Conservation (phyloP, 2,113 vertebrate species). For the Plecturocebus donacophilus region DNA sequence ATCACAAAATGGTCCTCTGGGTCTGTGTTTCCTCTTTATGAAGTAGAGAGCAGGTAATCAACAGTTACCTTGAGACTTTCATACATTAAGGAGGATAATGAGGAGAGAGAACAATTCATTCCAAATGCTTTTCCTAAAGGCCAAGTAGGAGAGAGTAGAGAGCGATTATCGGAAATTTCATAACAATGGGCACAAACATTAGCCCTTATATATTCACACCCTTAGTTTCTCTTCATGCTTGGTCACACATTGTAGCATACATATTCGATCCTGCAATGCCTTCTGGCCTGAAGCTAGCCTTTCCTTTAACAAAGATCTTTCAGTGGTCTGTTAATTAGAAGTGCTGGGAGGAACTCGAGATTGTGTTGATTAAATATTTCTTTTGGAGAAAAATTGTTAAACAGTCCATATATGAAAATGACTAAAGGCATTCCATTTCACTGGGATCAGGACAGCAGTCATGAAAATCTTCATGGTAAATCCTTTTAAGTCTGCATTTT, state of each 20-base stretch:
- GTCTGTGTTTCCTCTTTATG: not conserved
- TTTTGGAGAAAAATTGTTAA: not conserved
- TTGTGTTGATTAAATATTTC: slow-evolving; percentile 25
- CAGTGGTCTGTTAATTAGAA: slow-evolving; percentile 41
- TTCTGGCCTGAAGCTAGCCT: not conserved
- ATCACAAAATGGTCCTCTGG: not conserved
- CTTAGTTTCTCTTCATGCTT: not conserved
- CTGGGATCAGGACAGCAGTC: not conserved
- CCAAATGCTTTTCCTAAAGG: slow-evolving; percentile 41
- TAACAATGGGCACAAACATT: not conserved
- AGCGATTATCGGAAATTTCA: not conserved
- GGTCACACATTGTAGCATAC: rapidly evolving
- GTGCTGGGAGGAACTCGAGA: not conserved
- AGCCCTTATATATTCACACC: not conserved
- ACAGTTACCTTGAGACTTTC: not conserved
- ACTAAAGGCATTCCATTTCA: not conserved
- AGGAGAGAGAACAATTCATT: slow-evolving; percentile 10
- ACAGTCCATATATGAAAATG: not conserved
- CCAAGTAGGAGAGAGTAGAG: not conserved
- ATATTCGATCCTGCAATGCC: not conserved
- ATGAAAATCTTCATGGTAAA: not conserved
- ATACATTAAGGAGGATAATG: not conserved
- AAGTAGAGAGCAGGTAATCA: not conserved
- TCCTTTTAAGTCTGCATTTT: not conserved
- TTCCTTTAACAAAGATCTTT: slow-evolving; percentile 14